Evolutionary conservation across 2,113 vertebrate species (phyloP), one percentile per base, ranked within the genome.

Genomic region (Cinclus mexicanus): DNA sequence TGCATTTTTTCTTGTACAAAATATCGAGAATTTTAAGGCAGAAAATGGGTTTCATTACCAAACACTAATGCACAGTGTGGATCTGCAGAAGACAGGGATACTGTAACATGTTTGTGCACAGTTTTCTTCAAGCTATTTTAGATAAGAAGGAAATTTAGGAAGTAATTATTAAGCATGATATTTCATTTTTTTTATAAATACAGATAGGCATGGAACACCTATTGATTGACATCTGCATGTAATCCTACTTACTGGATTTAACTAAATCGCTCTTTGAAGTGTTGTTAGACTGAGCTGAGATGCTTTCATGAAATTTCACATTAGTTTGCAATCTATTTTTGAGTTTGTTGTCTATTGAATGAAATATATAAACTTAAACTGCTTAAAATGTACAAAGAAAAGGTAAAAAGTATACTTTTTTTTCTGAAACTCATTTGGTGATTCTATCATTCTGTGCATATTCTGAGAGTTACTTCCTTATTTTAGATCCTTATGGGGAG

Each of bases 161-260:
- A 56, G 31, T 91, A 81, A 80, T 94, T 88, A 92, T 81, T 83
- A 94, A 90, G 22, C 71, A 67, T 63, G 84, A 46, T 49, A 87
- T 92, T 94, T 94, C 68, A 44, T 25, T 72, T 68, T 69, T 81
- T 72, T 75, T 55, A n/a, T 2, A 41, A 86, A 87, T 26, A 22
- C 26, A 88, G 60, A 82, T 81, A 93, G 78, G 91, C 94, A 93
- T 35, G 59, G 29, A 74, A 5, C 41, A 89, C 42, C 57, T 89
- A 92, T 59, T 91, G 93, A 96, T 64, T 80, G 94, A 67, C 50
- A 95, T 78, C 69, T 95, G 25, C 80, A 84, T 96, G 86, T 95
- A 96, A 97, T 95, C 90, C 80, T 94, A 41, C 94, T 97, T 91
- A 96, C 3, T 6, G 31, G 65, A 87, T 93, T 97, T 93, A 79